Percentiles rank a stretch among this genome's conserved stretches.
Evolutionary conservation across 2,888 invertebrate species (phyloP).

Genomic region (Lasioglossum figueresi): DNA sequence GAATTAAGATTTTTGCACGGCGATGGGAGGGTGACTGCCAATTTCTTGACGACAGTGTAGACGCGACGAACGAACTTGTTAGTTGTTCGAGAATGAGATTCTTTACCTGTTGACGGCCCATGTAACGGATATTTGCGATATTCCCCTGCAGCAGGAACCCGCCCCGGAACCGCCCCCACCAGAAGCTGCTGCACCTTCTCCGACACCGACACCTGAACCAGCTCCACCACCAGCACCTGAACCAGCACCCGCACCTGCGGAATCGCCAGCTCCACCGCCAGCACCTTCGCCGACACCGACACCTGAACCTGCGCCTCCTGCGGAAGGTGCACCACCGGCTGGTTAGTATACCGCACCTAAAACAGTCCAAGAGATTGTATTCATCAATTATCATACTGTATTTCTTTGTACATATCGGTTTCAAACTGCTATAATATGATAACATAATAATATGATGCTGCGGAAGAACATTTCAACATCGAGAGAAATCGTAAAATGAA

Average conservation of each 20-base stretch:
- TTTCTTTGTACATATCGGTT: neutral
- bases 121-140: neutral
- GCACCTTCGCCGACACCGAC: conserved; percentile 81
- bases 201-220: conserved; percentile 62
- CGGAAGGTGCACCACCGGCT: conserved; percentile 72
- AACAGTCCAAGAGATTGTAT: neutral
- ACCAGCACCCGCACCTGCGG: conserved; percentile 71
- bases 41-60: neutral
- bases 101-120: neutral
- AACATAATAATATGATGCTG: neutral
- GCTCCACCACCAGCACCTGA: conserved; percentile 69
- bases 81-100: no score
- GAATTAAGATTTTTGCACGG: neutral
- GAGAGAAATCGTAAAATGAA: neutral
- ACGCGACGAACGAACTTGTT: neutral
- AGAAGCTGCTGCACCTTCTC: conserved; percentile 66
- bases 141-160: conserved; percentile 26
- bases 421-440: neutral
- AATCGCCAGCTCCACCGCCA: conserved; percentile 58
- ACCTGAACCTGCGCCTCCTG: conserved; percentile 62
- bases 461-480: neutral
- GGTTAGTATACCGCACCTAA: conserved; percentile 49
- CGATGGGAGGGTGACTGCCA: neutral
- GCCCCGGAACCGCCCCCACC: conserved; percentile 57
- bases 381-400: neutral